phyloP scores from a whole-genome alignment of 2,888 invertebrate genomes.

The Eupelmus urozonus region DNA sequence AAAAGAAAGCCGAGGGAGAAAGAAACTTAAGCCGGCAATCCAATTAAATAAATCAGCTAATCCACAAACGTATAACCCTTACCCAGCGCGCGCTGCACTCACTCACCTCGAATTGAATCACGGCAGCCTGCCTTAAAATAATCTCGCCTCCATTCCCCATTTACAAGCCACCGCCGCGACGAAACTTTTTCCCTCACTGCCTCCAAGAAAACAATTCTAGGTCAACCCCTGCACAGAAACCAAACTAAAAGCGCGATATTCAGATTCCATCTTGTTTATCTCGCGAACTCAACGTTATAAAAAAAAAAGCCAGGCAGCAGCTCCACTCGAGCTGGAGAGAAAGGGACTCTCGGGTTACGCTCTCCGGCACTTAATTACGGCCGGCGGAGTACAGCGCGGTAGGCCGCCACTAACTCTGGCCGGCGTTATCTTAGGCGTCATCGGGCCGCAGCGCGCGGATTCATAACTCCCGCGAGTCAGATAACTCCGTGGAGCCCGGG shows the following conservation, averaged over 20 bases:
- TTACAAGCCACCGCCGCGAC: background rate
- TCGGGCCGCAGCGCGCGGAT: constrained; percentile 66
- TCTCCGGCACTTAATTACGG: constrained; percentile 65
- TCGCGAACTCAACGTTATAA: background rate
- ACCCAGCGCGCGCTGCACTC: background rate
- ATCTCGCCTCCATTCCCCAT: constrained; percentile 21
- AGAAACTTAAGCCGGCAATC: background rate
- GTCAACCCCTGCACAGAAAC: constrained; percentile 5
- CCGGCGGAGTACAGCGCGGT: constrained; percentile 60
- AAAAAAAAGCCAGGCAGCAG: background rate
- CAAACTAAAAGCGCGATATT: constrained; percentile 20
- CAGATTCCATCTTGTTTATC: constrained; percentile 38
- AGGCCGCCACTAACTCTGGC: constrained; percentile 65
- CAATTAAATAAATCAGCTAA: constrained; percentile 7
- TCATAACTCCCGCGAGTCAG: constrained; percentile 69
- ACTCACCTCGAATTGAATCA: background rate
- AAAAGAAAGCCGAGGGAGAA: background rate
- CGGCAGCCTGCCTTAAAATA: constrained; percentile 5
- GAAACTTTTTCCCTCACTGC: background rate
- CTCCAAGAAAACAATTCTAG: constrained; percentile 9
- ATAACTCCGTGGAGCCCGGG: constrained; percentile 63
- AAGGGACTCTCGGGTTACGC: background rate
- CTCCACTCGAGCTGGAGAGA: no score
- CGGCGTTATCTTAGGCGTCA: constrained; percentile 71
- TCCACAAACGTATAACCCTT: background rate